Evolutionary conservation across 2,113 vertebrate genomes (phyloP).

Genomic region (Carollia perspicillata): DNA sequence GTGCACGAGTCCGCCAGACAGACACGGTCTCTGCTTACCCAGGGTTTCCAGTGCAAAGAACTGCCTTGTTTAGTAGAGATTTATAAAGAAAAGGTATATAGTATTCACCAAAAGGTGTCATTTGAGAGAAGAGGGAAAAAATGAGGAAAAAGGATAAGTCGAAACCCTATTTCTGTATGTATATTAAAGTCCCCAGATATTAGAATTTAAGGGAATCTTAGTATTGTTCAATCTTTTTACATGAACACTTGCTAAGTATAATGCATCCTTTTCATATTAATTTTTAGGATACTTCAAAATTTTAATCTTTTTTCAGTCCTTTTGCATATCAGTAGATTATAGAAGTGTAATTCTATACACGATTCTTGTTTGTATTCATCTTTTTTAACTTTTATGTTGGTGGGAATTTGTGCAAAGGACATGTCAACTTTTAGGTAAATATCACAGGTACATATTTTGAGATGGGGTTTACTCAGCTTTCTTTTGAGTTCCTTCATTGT

Average conservation of each 20-base stretch:
- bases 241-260: background rate
- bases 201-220: background rate
- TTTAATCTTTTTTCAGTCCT: background rate
- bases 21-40: background rate
- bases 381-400: background rate
- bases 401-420: background rate
- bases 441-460: background rate
- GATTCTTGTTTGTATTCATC: background rate
- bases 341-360: background rate
- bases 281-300: background rate
- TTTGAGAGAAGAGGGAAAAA: background rate
- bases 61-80: background rate
- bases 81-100: background rate
- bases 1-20: background rate
- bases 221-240: background rate
- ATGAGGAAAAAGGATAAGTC: background rate
- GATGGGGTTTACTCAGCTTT: background rate
- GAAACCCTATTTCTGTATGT: background rate
- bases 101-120: background rate
- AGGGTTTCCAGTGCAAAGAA: background rate
- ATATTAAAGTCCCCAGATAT: background rate
- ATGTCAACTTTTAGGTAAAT: background rate
- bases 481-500: background rate
- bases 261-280: background rate
- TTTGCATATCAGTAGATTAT: background rate